These are phyloP conservation scores for Zygogramma bicolorata DNA, from an alignment of 2,888 invertebrate species.

Conservation along the genomic window DNA sequence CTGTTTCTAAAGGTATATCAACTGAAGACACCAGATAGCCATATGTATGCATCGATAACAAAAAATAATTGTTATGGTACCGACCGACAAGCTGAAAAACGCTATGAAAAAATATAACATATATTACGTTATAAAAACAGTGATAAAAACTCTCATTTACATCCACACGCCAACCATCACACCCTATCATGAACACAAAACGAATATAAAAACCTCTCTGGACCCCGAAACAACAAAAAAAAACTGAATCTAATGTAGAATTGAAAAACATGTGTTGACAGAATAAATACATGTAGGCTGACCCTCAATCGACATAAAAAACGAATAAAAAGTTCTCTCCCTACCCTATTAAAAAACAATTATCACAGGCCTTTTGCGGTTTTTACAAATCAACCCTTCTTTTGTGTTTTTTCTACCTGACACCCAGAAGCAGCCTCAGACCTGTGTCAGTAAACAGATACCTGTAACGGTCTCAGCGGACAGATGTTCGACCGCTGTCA, in stretches of 20 bases:
- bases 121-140: background rate
- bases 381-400: slow-evolving; percentile 58
- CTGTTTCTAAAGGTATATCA: too few relatives aligned
- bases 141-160: slow-evolving; percentile 14
- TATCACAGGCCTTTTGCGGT: slow-evolving; percentile 59
- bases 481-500: background rate
- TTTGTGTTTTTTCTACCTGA: slow-evolving; percentile 33
- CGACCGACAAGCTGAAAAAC: too few relatives aligned
- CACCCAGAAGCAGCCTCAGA: background rate
- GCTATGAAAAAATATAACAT: background rate
- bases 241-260: slow-evolving; percentile 32
- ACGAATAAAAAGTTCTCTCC: slow-evolving; percentile 49
- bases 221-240: slow-evolving; percentile 23
- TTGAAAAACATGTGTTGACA: slow-evolving; percentile 60
- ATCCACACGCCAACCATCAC: slow-evolving; percentile 26
- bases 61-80: too few relatives aligned
- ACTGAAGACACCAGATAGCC: background rate
- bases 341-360: slow-evolving; percentile 61
- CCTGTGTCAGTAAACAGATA: background rate
- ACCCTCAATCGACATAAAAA: slow-evolving; percentile 43
- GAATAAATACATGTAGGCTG: slow-evolving; percentile 52
- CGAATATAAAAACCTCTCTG: slow-evolving; percentile 21
- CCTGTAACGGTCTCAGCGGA: background rate
- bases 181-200: slow-evolving; percentile 28
- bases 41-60: background rate